phyloP scores from a whole-genome alignment of 1,140 invertebrate species.

The Cyrtorhinus lividipennis region DNA sequence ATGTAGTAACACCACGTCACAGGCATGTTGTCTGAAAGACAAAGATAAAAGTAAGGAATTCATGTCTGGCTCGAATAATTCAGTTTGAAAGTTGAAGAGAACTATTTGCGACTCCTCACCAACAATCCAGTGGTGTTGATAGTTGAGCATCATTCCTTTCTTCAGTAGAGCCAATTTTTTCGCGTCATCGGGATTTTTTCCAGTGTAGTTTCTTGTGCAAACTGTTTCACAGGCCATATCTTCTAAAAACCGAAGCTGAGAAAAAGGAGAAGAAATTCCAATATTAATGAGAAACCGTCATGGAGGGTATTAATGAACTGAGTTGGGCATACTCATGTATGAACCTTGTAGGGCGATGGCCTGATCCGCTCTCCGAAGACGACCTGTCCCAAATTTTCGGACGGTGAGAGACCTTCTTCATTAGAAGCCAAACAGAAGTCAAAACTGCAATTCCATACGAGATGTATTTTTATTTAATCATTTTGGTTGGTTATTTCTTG shows the following conservation, averaged over 20 bases:
- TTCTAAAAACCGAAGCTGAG: constrained; percentile 46
- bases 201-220: constrained; percentile 60
- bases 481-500: no score
- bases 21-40: constrained; percentile 80
- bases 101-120: constrained; percentile 36
- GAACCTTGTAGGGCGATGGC: constrained; percentile 69
- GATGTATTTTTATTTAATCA: no score
- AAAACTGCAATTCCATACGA: constrained; percentile 40
- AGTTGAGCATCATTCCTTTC: constrained; percentile 90
- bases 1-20: constrained; percentile 85
- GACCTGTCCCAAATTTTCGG: constrained; percentile 96
- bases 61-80: neutral
- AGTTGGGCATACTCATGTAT: neutral
- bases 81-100: no score
- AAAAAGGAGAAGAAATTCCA: constrained; percentile 14
- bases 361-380: constrained; percentile 95
- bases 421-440: constrained; percentile 65
- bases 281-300: neutral
- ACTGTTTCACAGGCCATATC: constrained; percentile 51
- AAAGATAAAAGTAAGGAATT: constrained; percentile 1
- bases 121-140: constrained; percentile 97
- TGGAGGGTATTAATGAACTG: neutral
- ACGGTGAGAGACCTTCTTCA: constrained; percentile 62
- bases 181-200: constrained; percentile 42
- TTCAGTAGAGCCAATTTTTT: constrained; percentile 66